A percentile compares a stretch with the other conserved stretches of the same genome.
These are phyloP conservation scores for Bombylius discolor DNA, from an alignment of 2,888 invertebrate species.

Conservation along the genomic window DNA sequence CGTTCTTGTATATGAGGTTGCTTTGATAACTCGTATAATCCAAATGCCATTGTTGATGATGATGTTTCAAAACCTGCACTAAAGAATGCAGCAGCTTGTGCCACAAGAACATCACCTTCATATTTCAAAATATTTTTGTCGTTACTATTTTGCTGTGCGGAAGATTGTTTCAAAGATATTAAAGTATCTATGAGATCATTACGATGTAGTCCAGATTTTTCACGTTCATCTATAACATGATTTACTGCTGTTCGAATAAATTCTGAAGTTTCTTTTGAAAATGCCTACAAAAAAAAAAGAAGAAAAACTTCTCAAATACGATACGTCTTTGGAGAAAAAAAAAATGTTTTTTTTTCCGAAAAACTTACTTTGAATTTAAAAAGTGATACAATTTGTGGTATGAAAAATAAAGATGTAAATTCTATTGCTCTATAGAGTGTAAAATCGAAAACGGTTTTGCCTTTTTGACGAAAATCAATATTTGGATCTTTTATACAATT, in stretches of 20 bases:
- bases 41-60: conserved; percentile 25
- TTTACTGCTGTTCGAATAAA: conserved; percentile 34
- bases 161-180: conserved; percentile 29
- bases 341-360: neutral
- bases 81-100: conserved; percentile 15
- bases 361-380: conserved; percentile 21
- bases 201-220: conserved; percentile 28
- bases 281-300: conserved; percentile 9
- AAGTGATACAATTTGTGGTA: conserved; percentile 24
- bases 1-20: conserved; percentile 25
- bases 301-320: too few relatives aligned
- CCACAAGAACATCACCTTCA: conserved; percentile 10
- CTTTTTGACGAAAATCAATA: conserved; percentile 25
- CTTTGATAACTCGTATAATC: conserved; percentile 23
- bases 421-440: conserved; percentile 21
- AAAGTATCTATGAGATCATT: conserved; percentile 41
- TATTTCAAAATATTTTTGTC: neutral
- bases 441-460: conserved; percentile 21
- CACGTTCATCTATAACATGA: conserved; percentile 34
- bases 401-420: conserved; percentile 26
- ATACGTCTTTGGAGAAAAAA: too few relatives aligned
- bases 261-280: conserved; percentile 20
- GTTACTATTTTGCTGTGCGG: neutral
- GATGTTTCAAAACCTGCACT: conserved; percentile 13
- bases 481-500: conserved; percentile 28